Base-by-base conservation (phyloP, 37 sponge, comb jelly and placozoan genomes). In the Diacarnus erythraeanus region DNA sequence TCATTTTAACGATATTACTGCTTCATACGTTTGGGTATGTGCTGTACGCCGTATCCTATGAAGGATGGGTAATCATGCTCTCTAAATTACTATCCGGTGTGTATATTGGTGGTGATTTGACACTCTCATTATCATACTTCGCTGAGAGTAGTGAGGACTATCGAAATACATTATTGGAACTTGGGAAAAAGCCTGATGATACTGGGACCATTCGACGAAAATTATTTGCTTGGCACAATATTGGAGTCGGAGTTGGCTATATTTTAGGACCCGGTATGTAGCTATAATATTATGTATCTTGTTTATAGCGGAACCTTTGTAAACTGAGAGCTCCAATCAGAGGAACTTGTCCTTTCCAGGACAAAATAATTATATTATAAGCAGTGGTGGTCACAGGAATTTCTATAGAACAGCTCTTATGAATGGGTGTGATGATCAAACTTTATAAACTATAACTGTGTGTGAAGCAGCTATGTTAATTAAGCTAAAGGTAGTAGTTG, bases 101-200 rank as follows among this genome's bases (percentile, higher is more conserved):
- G 30, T 78, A 41, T 38, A 78, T 78, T 40, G 78, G 78, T 30
- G 57, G 43, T n/a, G 78, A 78, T 25, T 34, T 78, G 54, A 78
- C 78, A 43, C 23, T 78, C 0, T 64, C 78, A 31, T 33, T 69
- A 25, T 37, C 68, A 1, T 78, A 78, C 47, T 78, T 78, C 65
- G 78, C 65, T 18, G 78, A 78, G 51, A 78, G 68, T 40, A 65
- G 51, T 31, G 2, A 31, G 2, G 47, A 41, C 26, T 78, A 78
- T 51, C 37, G 30, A n/a, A 44, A 23, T 40, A 42, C 68, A 27
- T 3, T 65, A 65, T 30, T 33, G 35, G 67, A 42, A 65, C 4
- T 9, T 12, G 78, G 33, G 10, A 39, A 29, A 26, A 42, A 65
- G 29, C 6, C 36, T 40, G 51, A 78, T 35, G 21, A 23, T 26